Conservation (phyloP, 2,888 invertebrate species). For the Leptinotarsa tumamoca region DNA sequence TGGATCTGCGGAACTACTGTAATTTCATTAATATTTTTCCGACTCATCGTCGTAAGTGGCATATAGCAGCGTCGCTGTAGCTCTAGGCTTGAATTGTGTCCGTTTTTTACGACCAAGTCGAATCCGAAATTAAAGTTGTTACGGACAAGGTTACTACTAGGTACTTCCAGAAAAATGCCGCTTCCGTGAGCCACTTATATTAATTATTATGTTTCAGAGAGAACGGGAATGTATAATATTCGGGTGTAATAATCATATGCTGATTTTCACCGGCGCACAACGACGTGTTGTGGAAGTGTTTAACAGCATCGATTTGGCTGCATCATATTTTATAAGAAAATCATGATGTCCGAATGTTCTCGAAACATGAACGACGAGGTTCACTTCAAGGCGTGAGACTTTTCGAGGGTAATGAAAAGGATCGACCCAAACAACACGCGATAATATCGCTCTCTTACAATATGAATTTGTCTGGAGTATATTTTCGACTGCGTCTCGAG, state of each 20-base stretch:
- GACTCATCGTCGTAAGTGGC: slow-evolving; percentile 29
- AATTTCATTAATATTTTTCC: slow-evolving; percentile 39
- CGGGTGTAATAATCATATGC: slow-evolving; percentile 37
- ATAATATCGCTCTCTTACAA: neutral
- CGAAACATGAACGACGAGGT: neutral
- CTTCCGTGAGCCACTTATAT: slow-evolving; percentile 35
- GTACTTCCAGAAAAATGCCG: slow-evolving; percentile 32
- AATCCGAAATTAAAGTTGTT: slow-evolving; percentile 40
- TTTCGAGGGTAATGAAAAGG: neutral
- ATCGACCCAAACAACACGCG: neutral
- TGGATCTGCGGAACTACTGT: slow-evolving; percentile 31
- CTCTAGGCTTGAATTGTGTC: slow-evolving; percentile 33
- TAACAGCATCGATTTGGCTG: slow-evolving; percentile 2
- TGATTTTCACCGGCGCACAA: slow-evolving; percentile 24
- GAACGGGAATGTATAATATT: slow-evolving; percentile 33
- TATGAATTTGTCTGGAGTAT: neutral
- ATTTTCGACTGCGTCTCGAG: neutral
- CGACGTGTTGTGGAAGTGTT: slow-evolving; percentile 10
- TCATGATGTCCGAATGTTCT: slow-evolving; percentile 8
- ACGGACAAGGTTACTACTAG: slow-evolving; percentile 29
- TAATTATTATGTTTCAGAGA: slow-evolving; percentile 36
- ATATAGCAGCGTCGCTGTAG: slow-evolving; percentile 25
- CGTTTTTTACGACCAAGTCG: slow-evolving; percentile 36
- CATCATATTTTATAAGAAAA: neutral
- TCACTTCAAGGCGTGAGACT: neutral